Percentiles rank a stretch among this genome's conserved stretches.
phyloP scores from a whole-genome alignment of 1,140 invertebrate species.

The Brachionus calyciflorus region DNA sequence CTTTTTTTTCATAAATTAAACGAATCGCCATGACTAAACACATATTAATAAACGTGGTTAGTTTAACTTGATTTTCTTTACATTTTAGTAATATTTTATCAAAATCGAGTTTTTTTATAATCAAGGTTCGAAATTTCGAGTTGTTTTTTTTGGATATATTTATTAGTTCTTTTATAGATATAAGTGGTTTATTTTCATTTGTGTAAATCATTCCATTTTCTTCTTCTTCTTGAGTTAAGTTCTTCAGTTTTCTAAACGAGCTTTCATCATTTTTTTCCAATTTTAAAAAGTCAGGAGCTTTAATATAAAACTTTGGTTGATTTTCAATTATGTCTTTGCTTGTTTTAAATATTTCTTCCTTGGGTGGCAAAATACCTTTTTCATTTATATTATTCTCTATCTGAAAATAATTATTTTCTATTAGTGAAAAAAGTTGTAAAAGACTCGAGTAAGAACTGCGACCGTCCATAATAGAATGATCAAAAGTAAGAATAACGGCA shows the following conservation, averaged over 20 bases:
- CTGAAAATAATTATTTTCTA: slow-evolving; percentile 18
- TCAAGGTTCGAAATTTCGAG: slow-evolving; percentile 28
- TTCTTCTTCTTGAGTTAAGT: slow-evolving; percentile 2
- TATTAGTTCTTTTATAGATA: slow-evolving; percentile 16
- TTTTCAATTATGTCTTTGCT: neutral
- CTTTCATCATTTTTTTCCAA: neutral
- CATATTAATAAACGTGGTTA: slow-evolving; percentile 38
- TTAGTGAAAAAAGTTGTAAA: slow-evolving; percentile 30
- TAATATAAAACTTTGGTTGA: neutral
- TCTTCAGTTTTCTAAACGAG: slow-evolving; percentile 15
- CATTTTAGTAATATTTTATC: slow-evolving; percentile 35
- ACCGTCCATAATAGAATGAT: slow-evolving; percentile 45
- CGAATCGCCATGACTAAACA: slow-evolving; percentile 7
- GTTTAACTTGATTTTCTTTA: slow-evolving; percentile 14
- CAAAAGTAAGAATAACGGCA: slow-evolving; percentile 15
- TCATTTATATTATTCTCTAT: neutral
- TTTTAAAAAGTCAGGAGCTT: neutral
- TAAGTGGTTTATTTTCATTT: neutral
- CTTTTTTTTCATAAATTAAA: slow-evolving; percentile 10
- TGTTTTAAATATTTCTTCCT: slow-evolving; percentile 31
- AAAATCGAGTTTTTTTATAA: neutral
- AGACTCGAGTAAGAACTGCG: neutral
- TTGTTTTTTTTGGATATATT: slow-evolving; percentile 32
- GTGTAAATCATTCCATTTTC: neutral
- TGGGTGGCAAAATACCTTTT: slow-evolving; percentile 7